phyloP scores from a whole-genome alignment of 2,797 vertebrate species.

The Falco biarmicus region DNA sequence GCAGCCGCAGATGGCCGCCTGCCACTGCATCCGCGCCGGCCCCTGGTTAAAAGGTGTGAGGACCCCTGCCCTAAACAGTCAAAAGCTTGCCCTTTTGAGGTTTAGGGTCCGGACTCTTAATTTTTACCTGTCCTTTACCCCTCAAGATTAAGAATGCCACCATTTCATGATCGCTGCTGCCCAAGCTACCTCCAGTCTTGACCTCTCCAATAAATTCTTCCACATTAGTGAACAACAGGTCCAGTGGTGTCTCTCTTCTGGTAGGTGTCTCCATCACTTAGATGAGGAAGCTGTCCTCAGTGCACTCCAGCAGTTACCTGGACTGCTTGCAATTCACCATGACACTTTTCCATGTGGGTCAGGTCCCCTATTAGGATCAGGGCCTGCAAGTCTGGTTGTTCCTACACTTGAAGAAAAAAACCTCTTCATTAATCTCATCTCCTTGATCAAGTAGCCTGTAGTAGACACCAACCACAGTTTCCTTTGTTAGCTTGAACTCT shows the following conservation, averaged over 20 bases:
- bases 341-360: not conserved
- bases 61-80: not conserved
- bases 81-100: not conserved
- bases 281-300: not conserved
- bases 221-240: not conserved
- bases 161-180: fast-evolving
- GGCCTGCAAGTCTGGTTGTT: not conserved
- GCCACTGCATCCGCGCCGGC: too few species aligned
- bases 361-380: not conserved
- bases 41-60: too few species aligned
- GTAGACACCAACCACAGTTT: too few species aligned
- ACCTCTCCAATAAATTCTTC: not conserved
- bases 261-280: not conserved
- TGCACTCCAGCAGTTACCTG: not conserved
- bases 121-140: not conserved
- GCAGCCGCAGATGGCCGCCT: too few species aligned
- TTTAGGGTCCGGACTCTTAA: not conserved
- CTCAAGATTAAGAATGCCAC: not conserved
- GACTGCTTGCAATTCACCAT: not conserved
- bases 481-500: too few species aligned
- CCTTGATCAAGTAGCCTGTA: not conserved
- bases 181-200: not conserved
- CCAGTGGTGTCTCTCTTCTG: not conserved
- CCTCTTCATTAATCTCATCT: not conserved
- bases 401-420: not conserved